Conservation (phyloP, 2,797 vertebrate genomes). For the Spinibarbus caldwelli region DNA sequence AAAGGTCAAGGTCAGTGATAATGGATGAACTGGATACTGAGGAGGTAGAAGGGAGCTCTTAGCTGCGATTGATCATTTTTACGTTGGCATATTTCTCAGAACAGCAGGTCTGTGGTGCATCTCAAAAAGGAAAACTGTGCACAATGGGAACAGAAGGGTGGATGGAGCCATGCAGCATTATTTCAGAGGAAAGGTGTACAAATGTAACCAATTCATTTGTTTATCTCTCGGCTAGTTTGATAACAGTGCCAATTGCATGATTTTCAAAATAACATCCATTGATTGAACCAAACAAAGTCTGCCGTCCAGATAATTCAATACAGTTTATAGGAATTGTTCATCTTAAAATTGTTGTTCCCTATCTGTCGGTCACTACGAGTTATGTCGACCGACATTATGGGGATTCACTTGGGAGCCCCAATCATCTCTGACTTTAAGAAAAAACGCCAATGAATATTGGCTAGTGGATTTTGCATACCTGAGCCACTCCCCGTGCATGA, state of each 20-base stretch:
- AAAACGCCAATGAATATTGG: too few relatives aligned
- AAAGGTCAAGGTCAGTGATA: conserved; percentile 31
- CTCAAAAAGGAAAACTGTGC: not conserved
- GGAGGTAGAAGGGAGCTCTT: not conserved
- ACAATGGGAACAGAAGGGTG: not conserved
- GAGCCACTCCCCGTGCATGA: too few relatives aligned
- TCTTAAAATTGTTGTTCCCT: not conserved
- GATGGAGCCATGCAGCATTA: not conserved
- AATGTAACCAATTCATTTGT: not conserved
- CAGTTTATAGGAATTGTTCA: not conserved
- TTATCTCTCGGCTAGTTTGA: conserved; percentile 20
- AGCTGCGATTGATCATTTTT: conserved; percentile 9
- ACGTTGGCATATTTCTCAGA: conserved; percentile 15
- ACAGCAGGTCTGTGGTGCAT: not conserved
- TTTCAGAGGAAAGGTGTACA: not conserved
- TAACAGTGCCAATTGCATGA: not conserved
- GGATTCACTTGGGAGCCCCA: too few relatives aligned
- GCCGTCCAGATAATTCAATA: not conserved
- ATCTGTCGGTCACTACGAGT: too few relatives aligned
- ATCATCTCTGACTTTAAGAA: too few relatives aligned
- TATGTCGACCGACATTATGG: too few relatives aligned
- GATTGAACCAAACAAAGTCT: not conserved
- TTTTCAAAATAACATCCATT: not conserved
- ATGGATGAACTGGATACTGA: not conserved
- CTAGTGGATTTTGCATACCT: too few relatives aligned